These are phyloP conservation scores for Poecilia latipinna DNA, from an alignment of 2,113 vertebrate species.

Conservation along the genomic window DNA sequence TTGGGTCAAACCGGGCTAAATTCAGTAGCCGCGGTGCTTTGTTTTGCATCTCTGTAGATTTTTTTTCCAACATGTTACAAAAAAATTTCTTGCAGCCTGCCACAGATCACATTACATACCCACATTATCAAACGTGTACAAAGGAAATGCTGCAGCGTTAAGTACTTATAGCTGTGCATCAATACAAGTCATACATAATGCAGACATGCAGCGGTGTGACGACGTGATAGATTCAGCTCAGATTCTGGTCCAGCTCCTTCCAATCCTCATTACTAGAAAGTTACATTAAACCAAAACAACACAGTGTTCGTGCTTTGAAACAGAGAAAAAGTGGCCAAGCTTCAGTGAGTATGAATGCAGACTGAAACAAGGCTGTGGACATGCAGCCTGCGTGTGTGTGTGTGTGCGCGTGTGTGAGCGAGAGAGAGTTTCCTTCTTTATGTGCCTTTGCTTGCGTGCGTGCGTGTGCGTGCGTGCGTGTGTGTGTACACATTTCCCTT, in stretches of 20 bases:
- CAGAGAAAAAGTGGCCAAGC: slow-evolving; percentile 48
- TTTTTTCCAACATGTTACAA: background rate
- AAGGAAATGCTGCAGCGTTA: background rate
- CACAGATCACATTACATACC: background rate
- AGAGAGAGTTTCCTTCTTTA: background rate
- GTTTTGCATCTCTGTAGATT: background rate
- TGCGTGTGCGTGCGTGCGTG: slow-evolving; percentile 33
- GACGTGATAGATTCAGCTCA: background rate
- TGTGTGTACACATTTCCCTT: slow-evolving; percentile 53
- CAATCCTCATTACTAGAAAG: slow-evolving; percentile 29
- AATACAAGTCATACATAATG: background rate
- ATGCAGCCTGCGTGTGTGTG: slow-evolving; percentile 33
- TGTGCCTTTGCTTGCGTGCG: slow-evolving; percentile 14
- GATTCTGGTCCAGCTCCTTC: slow-evolving; percentile 27
- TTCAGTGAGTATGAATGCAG: slow-evolving; percentile 53
- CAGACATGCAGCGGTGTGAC: background rate
- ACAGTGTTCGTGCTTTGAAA: slow-evolving; percentile 47
- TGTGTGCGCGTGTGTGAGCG: slow-evolving; percentile 46
- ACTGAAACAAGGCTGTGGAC: slow-evolving; percentile 68
- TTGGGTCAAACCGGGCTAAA: background rate
- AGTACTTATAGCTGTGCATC: background rate
- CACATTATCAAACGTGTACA: background rate
- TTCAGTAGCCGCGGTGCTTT: background rate
- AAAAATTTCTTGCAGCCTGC: background rate
- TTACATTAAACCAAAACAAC: slow-evolving; percentile 38